A percentile compares a stretch with the other conserved stretches of the same genome.
phyloP scores from a whole-genome alignment of 2,888 invertebrate species.

The Leptopilina drosophilae region DNA sequence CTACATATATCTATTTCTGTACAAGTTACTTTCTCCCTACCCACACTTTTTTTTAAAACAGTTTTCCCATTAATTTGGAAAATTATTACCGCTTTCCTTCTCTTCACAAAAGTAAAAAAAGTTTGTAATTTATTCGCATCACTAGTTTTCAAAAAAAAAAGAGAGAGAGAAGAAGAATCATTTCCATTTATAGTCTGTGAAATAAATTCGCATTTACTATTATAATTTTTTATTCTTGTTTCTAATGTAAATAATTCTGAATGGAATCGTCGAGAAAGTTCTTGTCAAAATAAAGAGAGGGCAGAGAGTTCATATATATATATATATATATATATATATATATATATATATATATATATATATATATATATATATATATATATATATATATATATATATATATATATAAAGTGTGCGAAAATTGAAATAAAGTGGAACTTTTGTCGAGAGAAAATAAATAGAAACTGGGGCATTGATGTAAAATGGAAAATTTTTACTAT shows the following conservation, averaged over 20 bases:
- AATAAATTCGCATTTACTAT: background rate
- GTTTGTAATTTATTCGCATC: constrained; percentile 7
- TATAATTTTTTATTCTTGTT: background rate
- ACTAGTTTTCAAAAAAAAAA: background rate
- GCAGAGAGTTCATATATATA: background rate
- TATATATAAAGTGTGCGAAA: background rate
- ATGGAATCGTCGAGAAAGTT: background rate
- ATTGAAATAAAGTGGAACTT: constrained; percentile 12
- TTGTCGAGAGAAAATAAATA: background rate
- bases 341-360: background rate
- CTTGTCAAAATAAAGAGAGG: constrained; percentile 3
- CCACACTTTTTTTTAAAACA: constrained; percentile 40
- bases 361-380: background rate
- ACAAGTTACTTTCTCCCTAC: constrained; percentile 39
- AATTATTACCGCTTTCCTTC: constrained; percentile 22
- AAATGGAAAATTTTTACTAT: background rate
- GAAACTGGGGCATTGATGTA: background rate
- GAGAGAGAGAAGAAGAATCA: background rate
- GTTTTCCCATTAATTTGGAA: constrained; percentile 42
- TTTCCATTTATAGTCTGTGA: background rate
- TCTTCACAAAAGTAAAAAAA: background rate
- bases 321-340: background rate
- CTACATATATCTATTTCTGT: no score
- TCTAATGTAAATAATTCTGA: background rate
- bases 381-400: background rate